A percentile compares a stretch with the other conserved stretches of the same genome.
These are phyloP conservation scores for Galerucella nymphaeae DNA, from an alignment of 2,888 invertebrate genomes.

Conservation along the genomic window DNA sequence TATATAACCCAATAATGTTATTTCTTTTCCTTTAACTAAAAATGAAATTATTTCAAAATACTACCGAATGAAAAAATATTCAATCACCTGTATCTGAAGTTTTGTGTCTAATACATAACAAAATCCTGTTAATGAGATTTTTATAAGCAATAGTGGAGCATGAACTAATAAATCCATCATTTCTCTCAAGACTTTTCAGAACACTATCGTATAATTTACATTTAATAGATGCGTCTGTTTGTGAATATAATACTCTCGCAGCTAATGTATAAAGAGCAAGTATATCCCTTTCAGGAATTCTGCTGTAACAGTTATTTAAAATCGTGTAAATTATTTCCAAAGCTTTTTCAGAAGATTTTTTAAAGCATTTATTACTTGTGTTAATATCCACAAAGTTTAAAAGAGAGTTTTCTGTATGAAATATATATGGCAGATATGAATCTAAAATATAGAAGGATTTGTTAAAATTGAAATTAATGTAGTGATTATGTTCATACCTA, in stretches of 20 bases:
- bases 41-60: constrained; percentile 29
- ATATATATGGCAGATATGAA: constrained; percentile 55
- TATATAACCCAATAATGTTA: constrained; percentile 54
- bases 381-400: constrained; percentile 51
- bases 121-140: constrained; percentile 43
- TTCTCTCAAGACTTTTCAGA: constrained; percentile 52
- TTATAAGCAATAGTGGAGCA: constrained; percentile 43
- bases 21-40: constrained; percentile 56
- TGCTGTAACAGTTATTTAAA: constrained; percentile 55
- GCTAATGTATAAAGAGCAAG: constrained; percentile 53
- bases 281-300: constrained; percentile 53
- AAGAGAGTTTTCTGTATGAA: constrained; percentile 54
- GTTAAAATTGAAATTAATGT: background rate
- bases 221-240: constrained; percentile 52
- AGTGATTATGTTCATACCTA: constrained; percentile 42
- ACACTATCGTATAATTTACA: constrained; percentile 54
- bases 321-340: constrained; percentile 57
- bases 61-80: background rate
- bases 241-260: constrained; percentile 50
- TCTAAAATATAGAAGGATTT: constrained; percentile 50
- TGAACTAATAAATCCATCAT: constrained; percentile 47
- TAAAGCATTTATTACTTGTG: constrained; percentile 48
- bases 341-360: constrained; percentile 49
- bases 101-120: constrained; percentile 42
- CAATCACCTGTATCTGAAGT: constrained; percentile 51